Evolutionary conservation across 2,888 invertebrate species (phyloP), one percentile per base, ranked within the genome.

Genomic region (Halictus ligatus): DNA sequence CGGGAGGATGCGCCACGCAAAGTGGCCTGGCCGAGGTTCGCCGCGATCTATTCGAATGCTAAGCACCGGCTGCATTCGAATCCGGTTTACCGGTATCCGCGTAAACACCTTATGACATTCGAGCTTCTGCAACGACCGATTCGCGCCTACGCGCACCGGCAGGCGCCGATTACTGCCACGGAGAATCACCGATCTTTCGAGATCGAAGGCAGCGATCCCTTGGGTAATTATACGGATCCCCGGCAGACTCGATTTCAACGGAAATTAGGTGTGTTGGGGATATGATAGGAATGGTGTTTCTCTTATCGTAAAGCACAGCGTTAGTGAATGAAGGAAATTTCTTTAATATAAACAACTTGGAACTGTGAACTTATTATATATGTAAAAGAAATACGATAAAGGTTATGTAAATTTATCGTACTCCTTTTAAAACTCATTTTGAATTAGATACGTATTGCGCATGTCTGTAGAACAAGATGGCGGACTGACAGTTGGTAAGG

Each of bases 31-130:
- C 60, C 75, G 76, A 60, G 83, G 75, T 85, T 87, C 74, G 69
- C 75, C 80, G 46, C 18, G 60, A 35, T 84, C 58, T 43, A 12
- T 1, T 76, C 77, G 69, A 75, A 84, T 77, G 35, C 80, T 80
- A 85, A 89, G 72, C 54, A 74, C 54, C 15, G 78, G 80, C 40
- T 69, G 77, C 43, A 78, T 80, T 78, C 60, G 48, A 78, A 58
- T 81, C 85, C 84, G 87, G 81, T 87, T 90, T 86, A 82, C 75
- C 54, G 48, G 71, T 60, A 74, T 81, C 67, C 87, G 74, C 69
- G 82, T 35, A 76, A 75, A 50, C 81, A 73, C 75, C 60, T 84
- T 85, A 88, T 75, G 83, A 82, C 86, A 71, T 77, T 83, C 81
- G 35, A 12, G 54, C 80, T 40, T 40, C 50, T 54, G 54, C 25